Evolutionary conservation across 2,113 vertebrate species (phyloP).

Genomic region (Candoia aspera): DNA sequence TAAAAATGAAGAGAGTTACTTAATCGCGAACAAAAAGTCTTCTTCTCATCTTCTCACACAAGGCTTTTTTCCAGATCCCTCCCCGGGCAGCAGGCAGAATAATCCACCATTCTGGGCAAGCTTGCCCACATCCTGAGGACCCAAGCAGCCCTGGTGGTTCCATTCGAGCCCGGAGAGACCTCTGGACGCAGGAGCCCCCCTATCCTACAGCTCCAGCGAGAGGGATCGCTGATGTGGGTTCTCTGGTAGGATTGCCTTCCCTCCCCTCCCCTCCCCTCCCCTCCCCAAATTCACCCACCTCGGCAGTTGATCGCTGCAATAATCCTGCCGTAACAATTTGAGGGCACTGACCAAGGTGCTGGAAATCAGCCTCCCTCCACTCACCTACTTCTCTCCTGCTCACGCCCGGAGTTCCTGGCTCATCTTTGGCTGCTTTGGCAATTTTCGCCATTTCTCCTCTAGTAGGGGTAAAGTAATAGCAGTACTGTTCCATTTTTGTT

Average conservation of each 20-base stretch:
- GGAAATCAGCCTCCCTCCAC: slow-evolving; percentile 10
- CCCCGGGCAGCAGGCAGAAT: neutral
- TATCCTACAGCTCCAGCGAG: neutral
- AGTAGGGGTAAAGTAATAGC: neutral
- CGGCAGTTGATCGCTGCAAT: neutral
- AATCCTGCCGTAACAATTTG: neutral
- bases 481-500: neutral
- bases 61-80: neutral
- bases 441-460: neutral
- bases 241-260: no score
- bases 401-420: neutral
- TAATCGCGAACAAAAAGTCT: neutral
- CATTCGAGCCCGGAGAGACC: neutral
- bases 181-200: neutral
- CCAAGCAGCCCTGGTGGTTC: neutral
- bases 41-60: neutral
- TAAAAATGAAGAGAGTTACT: neutral
- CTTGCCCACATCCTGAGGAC: no score
- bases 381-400: neutral
- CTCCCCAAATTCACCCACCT: neutral
- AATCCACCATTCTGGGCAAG: neutral
- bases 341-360: slow-evolving; percentile 65
- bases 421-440: neutral
- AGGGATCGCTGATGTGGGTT: neutral
- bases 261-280: no score